Percentiles rank a stretch among this genome's conserved stretches.
These are phyloP conservation scores for Lutra lutra DNA, from an alignment of 2,797 vertebrate species.

Conservation along the genomic window DNA sequence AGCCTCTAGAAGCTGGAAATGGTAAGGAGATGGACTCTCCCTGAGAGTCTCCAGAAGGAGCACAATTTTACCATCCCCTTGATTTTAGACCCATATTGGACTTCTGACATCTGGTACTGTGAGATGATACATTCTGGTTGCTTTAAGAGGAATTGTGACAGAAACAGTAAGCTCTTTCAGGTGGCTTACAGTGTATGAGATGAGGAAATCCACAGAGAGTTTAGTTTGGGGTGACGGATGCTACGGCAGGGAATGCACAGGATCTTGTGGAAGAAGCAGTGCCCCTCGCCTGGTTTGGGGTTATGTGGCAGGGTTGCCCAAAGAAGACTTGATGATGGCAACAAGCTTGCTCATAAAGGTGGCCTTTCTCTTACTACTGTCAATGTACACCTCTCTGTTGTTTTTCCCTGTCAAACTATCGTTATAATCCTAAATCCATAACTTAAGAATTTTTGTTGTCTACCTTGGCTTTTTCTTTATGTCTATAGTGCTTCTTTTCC, in stretches of 20 bases:
- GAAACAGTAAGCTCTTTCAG: background rate
- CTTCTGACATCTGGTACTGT: background rate
- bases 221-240: background rate
- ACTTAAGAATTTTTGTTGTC: background rate
- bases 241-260: no score
- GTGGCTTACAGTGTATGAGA: background rate
- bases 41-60: background rate
- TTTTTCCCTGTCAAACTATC: background rate
- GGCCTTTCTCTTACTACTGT: background rate
- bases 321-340: background rate
- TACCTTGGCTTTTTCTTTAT: background rate
- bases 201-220: background rate
- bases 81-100: background rate
- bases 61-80: background rate
- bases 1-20: background rate
- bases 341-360: background rate
- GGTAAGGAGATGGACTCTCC: background rate
- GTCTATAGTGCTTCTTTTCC: background rate
- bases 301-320: background rate
- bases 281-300: no score
- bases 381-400: background rate
- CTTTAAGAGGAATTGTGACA: background rate
- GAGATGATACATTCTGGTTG: background rate
- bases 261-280: background rate
- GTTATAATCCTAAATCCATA: background rate